A percentile compares a stretch with the other conserved stretches of the same genome.
phyloP scores from a whole-genome alignment of 2,888 invertebrate genomes.

The Drosophila koepferae region DNA sequence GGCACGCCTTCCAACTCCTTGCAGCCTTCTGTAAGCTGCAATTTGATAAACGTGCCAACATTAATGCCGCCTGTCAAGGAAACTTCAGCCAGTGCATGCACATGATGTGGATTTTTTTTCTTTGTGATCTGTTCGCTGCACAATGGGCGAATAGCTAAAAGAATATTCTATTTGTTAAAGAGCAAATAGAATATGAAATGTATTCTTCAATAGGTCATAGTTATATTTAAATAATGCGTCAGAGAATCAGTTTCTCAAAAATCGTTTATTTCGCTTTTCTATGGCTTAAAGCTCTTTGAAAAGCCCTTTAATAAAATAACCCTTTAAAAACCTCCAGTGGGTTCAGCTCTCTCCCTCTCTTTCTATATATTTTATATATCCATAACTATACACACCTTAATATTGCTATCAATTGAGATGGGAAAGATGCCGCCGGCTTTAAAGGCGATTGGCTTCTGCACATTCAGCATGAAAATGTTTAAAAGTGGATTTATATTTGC shows the following conservation, averaged over 20 bases:
- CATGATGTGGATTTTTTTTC: conserved; percentile 18
- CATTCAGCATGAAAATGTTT: conserved; percentile 21
- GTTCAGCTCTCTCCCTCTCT: neutral
- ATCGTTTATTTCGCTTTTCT: too few relatives aligned
- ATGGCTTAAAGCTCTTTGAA: too few relatives aligned
- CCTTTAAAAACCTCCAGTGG: neutral
- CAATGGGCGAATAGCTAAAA: neutral
- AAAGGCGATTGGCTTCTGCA: conserved; percentile 35
- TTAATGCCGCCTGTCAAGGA: conserved; percentile 61
- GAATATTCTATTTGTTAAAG: neutral
- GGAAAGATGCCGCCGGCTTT: conserved; percentile 34
- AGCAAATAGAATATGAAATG: neutral
- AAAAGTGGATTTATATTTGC: conserved; percentile 35
- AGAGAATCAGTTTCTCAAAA: too few relatives aligned
- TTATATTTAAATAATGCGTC: too few relatives aligned
- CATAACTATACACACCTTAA: conserved; percentile 26
- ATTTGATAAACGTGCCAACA: conserved; percentile 72
- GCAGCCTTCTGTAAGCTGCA: conserved; percentile 48
- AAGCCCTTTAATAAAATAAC: too few relatives aligned
- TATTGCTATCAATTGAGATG: conserved; percentile 35
- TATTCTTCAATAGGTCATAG: neutral
- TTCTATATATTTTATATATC: neutral
- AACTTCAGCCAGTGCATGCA: conserved; percentile 22
- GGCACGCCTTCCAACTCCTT: conserved; percentile 31
- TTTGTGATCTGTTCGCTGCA: neutral